Evolutionary conservation across 2,113 vertebrate genomes (phyloP), one percentile per base, ranked within the genome.

Genomic region (Sebastes fasciatus): DNA sequence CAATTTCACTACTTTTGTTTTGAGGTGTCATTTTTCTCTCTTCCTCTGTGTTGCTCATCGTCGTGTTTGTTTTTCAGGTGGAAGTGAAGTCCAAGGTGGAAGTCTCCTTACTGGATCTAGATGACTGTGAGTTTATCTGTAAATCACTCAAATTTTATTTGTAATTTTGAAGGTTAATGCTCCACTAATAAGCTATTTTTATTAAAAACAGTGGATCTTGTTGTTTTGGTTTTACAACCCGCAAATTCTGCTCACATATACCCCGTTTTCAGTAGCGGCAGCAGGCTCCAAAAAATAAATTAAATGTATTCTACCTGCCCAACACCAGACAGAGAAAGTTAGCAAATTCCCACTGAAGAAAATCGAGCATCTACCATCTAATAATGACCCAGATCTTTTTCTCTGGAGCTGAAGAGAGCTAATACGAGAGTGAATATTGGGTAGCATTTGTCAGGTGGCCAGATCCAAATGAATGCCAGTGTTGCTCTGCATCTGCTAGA

Each of bases 41-140:
- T 58, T 9, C 23, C 2, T 21, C 17, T 69, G 14, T 60, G 16
- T 19, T 21, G 1, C n/a, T 75, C 54, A 48, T 52, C 19, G 0
- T 65, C 26, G 6, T 63, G 45, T 68, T 86, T 86, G 48, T 92
- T 94, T 94, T 82, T 72, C 90, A 99, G 98, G 95, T 93, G 87
- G 94, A 95, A 89, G 95, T 93, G 84, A 90, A 93, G 92, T 77
- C 88, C 85, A 94, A 93, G 58, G 94, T 95, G 80, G 97, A 97
- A 0, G 64, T 97, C 5, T 98, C 96, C 54, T 94, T 99, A 64
- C 91, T 99, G 92, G 98, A 99, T 93, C 94, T 99, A 54, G 97
- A 98, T 86, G 97, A 99, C 87, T 97, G 98, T 99, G 94, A 98
- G 98, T 98, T 84, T 11, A 46, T 58, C 17, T 73, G 9, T 51